Percentiles rank a stretch among this genome's conserved stretches.
These are phyloP conservation scores for Epizoanthus illoricatus DNA, from an alignment of 92 coral and sea anemone genomes.

Conservation along the genomic window DNA sequence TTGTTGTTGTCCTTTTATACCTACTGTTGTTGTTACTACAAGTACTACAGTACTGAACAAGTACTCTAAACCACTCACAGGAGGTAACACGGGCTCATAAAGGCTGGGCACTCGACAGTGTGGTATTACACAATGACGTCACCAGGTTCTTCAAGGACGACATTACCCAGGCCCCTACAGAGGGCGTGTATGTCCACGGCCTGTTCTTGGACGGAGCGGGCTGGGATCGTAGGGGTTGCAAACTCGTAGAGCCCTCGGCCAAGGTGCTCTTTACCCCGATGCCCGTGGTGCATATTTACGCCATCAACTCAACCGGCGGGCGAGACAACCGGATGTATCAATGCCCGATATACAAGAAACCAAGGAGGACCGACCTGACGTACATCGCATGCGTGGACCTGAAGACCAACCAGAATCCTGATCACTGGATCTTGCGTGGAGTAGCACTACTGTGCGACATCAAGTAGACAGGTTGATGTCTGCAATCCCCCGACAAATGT, in stretches of 20 bases:
- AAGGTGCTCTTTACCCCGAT: slow-evolving; percentile 94
- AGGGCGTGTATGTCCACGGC: slow-evolving; percentile 97
- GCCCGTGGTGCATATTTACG: slow-evolving; percentile 96
- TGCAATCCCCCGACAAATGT: too few relatives aligned
- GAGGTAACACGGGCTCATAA: slow-evolving; percentile 99
- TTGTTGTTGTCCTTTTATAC: neutral
- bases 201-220: slow-evolving; percentile 95
- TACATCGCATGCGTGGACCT: slow-evolving; percentile 97
- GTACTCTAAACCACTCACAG: slow-evolving; percentile 41
- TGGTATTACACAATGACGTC: slow-evolving; percentile 95
- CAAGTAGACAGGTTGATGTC: slow-evolving; percentile 51
- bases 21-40: neutral
- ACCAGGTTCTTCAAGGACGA: slow-evolving; percentile 94
- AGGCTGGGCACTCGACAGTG: slow-evolving; percentile 99
- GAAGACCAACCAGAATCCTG: slow-evolving; percentile 99
- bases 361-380: slow-evolving; percentile 91
- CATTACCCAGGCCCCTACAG: slow-evolving; percentile 87
- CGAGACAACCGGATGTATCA: slow-evolving; percentile 96
- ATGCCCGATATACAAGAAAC: slow-evolving; percentile 99
- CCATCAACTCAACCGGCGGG: slow-evolving; percentile 94
- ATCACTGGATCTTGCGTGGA: slow-evolving; percentile 98
- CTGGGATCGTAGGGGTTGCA: slow-evolving; percentile 98
- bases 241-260: slow-evolving; percentile 88
- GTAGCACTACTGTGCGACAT: slow-evolving; percentile 97
- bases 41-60: neutral